Evolutionary conservation across 2,888 invertebrate species (phyloP), one percentile per base, ranked within the genome.

Genomic region (Allygus modestus): DNA sequence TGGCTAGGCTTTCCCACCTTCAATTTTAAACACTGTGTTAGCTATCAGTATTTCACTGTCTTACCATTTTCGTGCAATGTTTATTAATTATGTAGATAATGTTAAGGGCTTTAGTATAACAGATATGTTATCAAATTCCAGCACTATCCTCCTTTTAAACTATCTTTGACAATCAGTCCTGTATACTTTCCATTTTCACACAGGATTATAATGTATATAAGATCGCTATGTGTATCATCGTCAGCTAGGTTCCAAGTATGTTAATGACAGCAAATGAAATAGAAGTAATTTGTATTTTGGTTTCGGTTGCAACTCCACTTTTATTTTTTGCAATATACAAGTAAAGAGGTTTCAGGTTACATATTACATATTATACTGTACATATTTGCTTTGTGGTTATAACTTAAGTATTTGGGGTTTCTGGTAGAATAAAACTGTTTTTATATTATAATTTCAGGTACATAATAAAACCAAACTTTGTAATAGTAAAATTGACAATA

Each of bases 101-200:
- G 17, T 46, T 77, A 15, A 46, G 43, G 23, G 17, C 26, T 77
- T 23, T n/a, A 37, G 41, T 71, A 46, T 51, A 46, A 26, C 26
- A 17, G 28, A 26, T 51, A 46, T 77, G 2, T 26, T 77, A 73
- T 37, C 0, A 20, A 46, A 46, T 77, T 77, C 28, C 28, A 77
- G 75, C 46, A 43, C 58, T 79, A 0, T 79, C 58, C 31, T n/a
- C n/a, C 31, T 28, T 28, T 77, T 46, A 7, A 79, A 58, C 46
- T 20, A 58, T 58, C 79, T 58, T 79, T 54, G 79, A 79, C 79
- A 79, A 79, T 79, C 79, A 79, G 28, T 79, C 79, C 79, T 79
- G 79, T 79, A 79, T 79, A 79, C 79, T 79, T 79, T 79, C 58
- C 58, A 46, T 41, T 77, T 23, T 15, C 28, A 33, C 31, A 37